Percentiles rank a stretch among this genome's conserved stretches.
Evolutionary conservation across 2,888 invertebrate species (phyloP).

Genomic region (Resseliella maxima): DNA sequence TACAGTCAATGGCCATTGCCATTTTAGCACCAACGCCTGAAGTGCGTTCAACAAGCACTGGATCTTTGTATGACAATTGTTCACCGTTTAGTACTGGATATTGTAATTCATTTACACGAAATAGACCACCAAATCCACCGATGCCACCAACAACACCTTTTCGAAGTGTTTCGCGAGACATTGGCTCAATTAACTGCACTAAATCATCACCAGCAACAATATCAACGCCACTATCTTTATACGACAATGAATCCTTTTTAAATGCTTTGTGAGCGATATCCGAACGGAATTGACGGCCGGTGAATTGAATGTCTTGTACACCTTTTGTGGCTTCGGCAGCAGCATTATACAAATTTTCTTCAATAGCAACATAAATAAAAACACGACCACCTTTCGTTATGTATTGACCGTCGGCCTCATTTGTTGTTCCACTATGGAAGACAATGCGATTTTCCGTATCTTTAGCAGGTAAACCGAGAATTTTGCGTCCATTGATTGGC

Average conservation of each 20-base stretch:
- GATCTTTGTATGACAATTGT: conserved; percentile 74
- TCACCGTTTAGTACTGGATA: conserved; percentile 59
- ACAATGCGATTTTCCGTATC: conserved; percentile 71
- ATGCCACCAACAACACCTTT: conserved; percentile 83
- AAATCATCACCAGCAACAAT: conserved; percentile 91
- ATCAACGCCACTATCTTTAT: conserved; percentile 92
- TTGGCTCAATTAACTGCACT: conserved; percentile 84
- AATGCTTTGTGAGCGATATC: conserved; percentile 93
- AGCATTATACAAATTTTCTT: conserved; percentile 76
- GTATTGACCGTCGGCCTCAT: conserved; percentile 72
- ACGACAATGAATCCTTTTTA: conserved; percentile 79
- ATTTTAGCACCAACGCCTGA: conserved; percentile 98
- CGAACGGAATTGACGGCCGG: conserved; percentile 84
- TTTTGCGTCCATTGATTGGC: conserved; percentile 88
- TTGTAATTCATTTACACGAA: conserved; percentile 77
- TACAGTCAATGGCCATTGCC: conserved; percentile 85
- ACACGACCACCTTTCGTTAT: conserved; percentile 92
- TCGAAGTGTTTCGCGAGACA: conserved; percentile 82
- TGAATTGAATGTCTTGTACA: conserved; percentile 81
- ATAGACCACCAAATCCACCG: conserved; percentile 94
- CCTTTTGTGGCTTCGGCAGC: conserved; percentile 79
- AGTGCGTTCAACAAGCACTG: conserved; percentile 91
- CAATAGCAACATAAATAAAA: conserved; percentile 81
- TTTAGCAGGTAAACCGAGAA: conserved; percentile 75
- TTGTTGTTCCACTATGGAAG: conserved; percentile 88